These are phyloP conservation scores for Notarius lentiginosus DNA, from an alignment of 2,113 vertebrate genomes.

Conservation along the genomic window DNA sequence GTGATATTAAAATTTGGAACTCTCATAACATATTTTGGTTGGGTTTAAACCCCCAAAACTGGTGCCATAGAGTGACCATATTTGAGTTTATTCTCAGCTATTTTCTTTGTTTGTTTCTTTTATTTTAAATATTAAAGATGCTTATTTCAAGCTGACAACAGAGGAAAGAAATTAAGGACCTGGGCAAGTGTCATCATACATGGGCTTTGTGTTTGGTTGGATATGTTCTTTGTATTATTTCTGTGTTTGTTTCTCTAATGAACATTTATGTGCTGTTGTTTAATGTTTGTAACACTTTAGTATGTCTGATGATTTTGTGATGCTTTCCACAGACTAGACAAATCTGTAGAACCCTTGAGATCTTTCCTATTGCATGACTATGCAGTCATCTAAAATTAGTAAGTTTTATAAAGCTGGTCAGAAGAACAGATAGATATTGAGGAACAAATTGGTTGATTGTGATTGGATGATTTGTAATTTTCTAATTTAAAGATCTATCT, in stretches of 20 bases:
- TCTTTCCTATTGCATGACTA: not conserved
- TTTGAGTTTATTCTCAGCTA: not conserved
- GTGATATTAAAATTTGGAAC: not conserved
- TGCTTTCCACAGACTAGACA: not conserved
- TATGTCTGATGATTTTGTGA: not conserved
- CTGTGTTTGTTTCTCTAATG: not conserved
- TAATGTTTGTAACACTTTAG: too few species aligned
- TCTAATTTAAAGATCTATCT: not conserved
- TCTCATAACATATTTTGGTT: not conserved
- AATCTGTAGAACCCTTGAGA: not conserved
- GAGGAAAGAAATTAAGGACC: not conserved
- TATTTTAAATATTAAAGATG: conserved; percentile 20
- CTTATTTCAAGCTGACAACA: conserved; percentile 5
- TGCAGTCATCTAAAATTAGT: not conserved
- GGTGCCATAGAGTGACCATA: not conserved
- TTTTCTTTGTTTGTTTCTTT: not conserved
- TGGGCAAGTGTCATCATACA: not conserved
- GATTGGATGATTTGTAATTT: not conserved
- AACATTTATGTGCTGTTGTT: too few species aligned
- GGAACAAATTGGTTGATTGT: not conserved
- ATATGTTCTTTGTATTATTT: not conserved
- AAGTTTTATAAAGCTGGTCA: not conserved
- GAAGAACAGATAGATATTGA: not conserved
- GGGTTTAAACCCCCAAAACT: not conserved
- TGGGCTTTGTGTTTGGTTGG: not conserved